phyloP scores from a whole-genome alignment of 1,140 invertebrate genomes.

The Oppia nitens region DNA sequence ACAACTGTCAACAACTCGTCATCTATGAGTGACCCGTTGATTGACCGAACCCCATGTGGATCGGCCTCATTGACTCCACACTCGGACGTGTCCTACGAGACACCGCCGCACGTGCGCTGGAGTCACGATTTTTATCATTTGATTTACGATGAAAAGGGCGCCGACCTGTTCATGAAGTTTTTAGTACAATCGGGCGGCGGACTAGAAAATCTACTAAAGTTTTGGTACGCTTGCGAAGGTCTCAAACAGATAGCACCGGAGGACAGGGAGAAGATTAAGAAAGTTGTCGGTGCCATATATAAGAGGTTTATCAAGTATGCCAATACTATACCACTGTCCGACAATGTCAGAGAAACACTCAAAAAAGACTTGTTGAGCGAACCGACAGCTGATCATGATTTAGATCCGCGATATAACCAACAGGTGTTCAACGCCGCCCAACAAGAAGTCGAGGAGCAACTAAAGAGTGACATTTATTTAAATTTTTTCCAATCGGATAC shows the following conservation, averaged over 20 bases:
- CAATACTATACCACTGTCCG: not conserved
- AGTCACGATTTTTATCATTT: not conserved
- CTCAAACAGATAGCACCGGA: not conserved
- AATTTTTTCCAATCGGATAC: not conserved
- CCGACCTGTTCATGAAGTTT: not conserved
- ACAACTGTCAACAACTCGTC: too few relatives aligned
- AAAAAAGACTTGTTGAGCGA: too few relatives aligned
- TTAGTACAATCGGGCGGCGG: not conserved
- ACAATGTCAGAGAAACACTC: not conserved
- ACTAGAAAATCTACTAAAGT: not conserved
- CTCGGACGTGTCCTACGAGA: not conserved
- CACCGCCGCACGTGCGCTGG: not conserved
- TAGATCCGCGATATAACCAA: not conserved
- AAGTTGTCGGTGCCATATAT: not conserved
- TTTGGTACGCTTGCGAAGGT: not conserved
- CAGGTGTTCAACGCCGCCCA: not conserved
- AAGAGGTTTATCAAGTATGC: not conserved
- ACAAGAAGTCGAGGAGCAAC: not conserved
- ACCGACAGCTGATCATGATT: not conserved
- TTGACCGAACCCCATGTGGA: not conserved
- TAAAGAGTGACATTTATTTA: not conserved
- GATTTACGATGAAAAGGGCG: not conserved
- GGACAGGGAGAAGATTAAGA: not conserved
- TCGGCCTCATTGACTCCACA: not conserved
- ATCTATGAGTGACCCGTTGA: too few relatives aligned